Percentiles rank a stretch among this genome's conserved stretches.
Evolutionary conservation across 2,113 vertebrate genomes (phyloP).

Genomic region (Brachionichthys hirsutus): DNA sequence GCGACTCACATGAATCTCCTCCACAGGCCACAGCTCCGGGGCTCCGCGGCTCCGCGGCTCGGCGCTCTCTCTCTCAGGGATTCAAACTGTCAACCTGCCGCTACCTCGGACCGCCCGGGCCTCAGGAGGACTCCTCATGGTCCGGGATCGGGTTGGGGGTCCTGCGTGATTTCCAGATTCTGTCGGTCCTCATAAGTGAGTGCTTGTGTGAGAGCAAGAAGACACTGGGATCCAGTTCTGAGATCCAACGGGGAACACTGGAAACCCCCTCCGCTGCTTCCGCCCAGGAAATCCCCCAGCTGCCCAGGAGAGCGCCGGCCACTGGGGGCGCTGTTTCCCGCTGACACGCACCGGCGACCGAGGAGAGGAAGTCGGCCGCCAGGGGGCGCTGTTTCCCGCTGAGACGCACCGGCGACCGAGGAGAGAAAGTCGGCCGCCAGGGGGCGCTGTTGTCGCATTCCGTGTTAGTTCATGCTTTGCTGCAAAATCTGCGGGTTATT

Average conservation of each 20-base stretch:
- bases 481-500: no score
- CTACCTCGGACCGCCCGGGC: conserved; percentile 42
- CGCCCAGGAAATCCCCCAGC: conserved; percentile 82
- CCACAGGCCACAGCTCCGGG: conserved; percentile 61
- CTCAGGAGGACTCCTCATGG: conserved; percentile 52
- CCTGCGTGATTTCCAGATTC: conserved; percentile 1
- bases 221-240: conserved; percentile 32
- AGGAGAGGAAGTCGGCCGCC: background rate
- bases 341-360: no score
- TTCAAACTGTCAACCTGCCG: conserved; percentile 57
- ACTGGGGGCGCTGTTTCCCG: conserved; percentile 7
- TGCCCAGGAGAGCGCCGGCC: background rate
- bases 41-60: conserved; percentile 43
- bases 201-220: background rate
- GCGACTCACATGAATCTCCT: conserved; percentile 78
- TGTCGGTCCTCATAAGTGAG: background rate
- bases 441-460: no score
- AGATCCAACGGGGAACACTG: conserved; percentile 60
- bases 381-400: conserved; percentile 7
- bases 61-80: conserved; percentile 40
- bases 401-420: no score
- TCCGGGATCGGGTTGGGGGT: conserved; percentile 23
- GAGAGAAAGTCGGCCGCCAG: no score
- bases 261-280: conserved; percentile 81
- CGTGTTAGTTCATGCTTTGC: no score